phyloP scores from a whole-genome alignment of 2,113 vertebrate species.

The Gobius niger region DNA sequence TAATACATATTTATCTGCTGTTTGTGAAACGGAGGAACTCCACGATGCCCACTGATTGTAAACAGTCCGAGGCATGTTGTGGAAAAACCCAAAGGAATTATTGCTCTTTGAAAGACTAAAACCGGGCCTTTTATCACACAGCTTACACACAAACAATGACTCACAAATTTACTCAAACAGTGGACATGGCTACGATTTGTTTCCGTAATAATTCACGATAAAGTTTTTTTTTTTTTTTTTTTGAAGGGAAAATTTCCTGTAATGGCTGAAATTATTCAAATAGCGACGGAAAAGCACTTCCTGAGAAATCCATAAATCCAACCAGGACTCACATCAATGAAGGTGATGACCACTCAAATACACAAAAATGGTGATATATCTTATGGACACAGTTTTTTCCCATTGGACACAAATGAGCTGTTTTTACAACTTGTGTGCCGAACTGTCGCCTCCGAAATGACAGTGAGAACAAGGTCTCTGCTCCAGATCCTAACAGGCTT shows the following conservation, averaged over 20 bases:
- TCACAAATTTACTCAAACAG: slow-evolving; percentile 48
- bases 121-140: slow-evolving; percentile 41
- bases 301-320: slow-evolving; percentile 70
- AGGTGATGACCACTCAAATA: slow-evolving; percentile 28
- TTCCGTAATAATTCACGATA: slow-evolving; percentile 12
- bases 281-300: slow-evolving; percentile 47
- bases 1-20: slow-evolving; percentile 40
- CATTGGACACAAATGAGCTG: slow-evolving; percentile 8
- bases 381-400: slow-evolving; percentile 40
- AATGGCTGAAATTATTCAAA: slow-evolving; percentile 38
- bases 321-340: slow-evolving; percentile 54
- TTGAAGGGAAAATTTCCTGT: neutral
- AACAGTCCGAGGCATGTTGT: slow-evolving; percentile 60
- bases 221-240: neutral
- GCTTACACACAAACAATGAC: slow-evolving; percentile 39
- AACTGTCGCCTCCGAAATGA: neutral
- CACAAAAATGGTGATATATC: neutral
- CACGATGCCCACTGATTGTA: slow-evolving; percentile 51
- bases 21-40: slow-evolving; percentile 42
- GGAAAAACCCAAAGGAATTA: slow-evolving; percentile 57
- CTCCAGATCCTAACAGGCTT: slow-evolving; percentile 33
- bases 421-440: neutral
- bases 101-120: slow-evolving; percentile 70
- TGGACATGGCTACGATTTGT: slow-evolving; percentile 9
- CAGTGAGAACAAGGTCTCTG: neutral